A percentile compares a stretch with the other conserved stretches of the same genome.
These are phyloP conservation scores for Pseudomyrmex sp. DNA, from an alignment of 1,140 invertebrate genomes.

Conservation along the genomic window DNA sequence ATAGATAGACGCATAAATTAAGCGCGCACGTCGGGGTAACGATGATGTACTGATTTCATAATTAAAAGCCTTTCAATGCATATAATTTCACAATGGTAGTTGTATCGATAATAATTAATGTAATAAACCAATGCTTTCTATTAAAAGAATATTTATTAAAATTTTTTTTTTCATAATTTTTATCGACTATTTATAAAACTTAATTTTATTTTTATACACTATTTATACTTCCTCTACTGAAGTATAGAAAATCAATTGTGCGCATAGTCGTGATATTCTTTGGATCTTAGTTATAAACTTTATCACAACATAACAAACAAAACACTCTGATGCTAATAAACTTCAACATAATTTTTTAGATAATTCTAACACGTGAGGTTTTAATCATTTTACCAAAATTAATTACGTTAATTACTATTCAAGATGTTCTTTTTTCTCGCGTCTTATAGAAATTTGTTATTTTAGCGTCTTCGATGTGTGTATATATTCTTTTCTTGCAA, in stretches of 20 bases:
- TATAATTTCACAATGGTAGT: conserved; percentile 16
- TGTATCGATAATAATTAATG: conserved; percentile 5
- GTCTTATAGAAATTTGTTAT: not conserved
- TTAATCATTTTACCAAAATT: not conserved
- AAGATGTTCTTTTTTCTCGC: not conserved
- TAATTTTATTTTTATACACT: conserved; percentile 42
- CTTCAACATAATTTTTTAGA: conserved; percentile 15
- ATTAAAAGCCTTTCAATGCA: not conserved
- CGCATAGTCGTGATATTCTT: not conserved
- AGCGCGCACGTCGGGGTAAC: not conserved
- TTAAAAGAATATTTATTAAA: not conserved
- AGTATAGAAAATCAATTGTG: conserved; percentile 54
- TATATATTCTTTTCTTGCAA: not conserved
- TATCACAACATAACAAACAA: not conserved
- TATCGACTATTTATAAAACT: conserved; percentile 37
- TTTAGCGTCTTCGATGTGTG: too few relatives aligned
- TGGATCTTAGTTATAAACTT: conserved; percentile 23
- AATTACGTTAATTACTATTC: too few relatives aligned
- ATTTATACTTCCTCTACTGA: conserved; percentile 35
- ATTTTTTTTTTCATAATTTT: too few relatives aligned
- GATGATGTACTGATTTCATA: conserved; percentile 9
- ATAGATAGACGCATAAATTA: conserved; percentile 32
- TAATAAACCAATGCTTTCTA: not conserved
- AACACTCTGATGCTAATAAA: conserved; percentile 20
- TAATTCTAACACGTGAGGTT: not conserved